phyloP scores from a whole-genome alignment of 2,888 invertebrate species.

The Uloborus plumipes region DNA sequence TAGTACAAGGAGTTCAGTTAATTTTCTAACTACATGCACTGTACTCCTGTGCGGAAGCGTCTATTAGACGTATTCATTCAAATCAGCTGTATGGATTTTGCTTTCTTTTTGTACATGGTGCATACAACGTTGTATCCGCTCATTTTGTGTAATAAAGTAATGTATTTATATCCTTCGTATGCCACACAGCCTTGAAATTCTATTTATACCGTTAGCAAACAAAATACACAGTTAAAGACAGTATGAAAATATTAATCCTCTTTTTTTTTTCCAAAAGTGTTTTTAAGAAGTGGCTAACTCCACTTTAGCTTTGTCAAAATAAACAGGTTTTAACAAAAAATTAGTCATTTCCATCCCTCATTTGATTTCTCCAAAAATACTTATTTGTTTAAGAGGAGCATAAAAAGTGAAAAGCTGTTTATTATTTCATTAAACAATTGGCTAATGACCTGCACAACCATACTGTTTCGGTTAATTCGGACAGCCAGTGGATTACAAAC shows the following conservation, averaged over 20 bases:
- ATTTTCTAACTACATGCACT: constrained; percentile 52
- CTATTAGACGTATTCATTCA: constrained; percentile 27
- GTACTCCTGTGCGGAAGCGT: constrained; percentile 39
- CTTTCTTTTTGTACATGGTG: constrained; percentile 60
- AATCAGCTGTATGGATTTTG: constrained; percentile 47
- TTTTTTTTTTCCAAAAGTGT: constrained; percentile 59
- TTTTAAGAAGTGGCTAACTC: constrained; percentile 58
- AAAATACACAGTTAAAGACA: constrained; percentile 62
- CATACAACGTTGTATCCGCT: constrained; percentile 54
- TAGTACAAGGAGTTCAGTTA: constrained; percentile 56
- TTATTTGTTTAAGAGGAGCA: constrained; percentile 59
- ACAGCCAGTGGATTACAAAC: constrained; percentile 57
- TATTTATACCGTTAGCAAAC: constrained; percentile 57
- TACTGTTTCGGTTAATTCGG: constrained; percentile 53
- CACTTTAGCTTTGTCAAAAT: constrained; percentile 59
- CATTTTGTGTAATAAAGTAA: constrained; percentile 60
- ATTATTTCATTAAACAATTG: constrained; percentile 43
- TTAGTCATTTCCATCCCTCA: constrained; percentile 38
- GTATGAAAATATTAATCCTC: constrained; percentile 63
- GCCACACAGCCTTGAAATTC: constrained; percentile 58
- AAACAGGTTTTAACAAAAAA: constrained; percentile 58
- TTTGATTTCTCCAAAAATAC: constrained; percentile 63
- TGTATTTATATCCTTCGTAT: constrained; percentile 49
- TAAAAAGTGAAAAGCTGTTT: constrained; percentile 55
- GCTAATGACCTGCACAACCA: constrained; percentile 43